Evolutionary conservation across 2,888 invertebrate species (phyloP).

Genomic region (Galerucella calmariensis): DNA sequence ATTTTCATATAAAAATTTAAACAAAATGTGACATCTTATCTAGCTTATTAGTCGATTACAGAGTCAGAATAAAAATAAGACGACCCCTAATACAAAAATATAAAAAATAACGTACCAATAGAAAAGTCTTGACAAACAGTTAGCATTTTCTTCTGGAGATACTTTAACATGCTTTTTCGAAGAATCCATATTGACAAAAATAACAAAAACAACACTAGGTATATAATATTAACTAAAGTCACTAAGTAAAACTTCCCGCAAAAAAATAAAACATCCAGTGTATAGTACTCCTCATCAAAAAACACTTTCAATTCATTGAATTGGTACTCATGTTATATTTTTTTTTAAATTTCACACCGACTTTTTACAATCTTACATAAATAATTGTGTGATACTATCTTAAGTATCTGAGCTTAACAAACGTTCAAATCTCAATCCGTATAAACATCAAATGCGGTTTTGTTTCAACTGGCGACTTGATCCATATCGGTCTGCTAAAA

Average conservation of each 20-base stretch:
- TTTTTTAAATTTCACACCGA: not conserved
- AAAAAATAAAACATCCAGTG: too few relatives aligned
- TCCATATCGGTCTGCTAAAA: not conserved
- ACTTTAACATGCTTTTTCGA: conserved; percentile 71
- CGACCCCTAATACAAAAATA: too few relatives aligned
- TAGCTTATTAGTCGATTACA: too few relatives aligned
- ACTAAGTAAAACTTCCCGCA: too few relatives aligned
- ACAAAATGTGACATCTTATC: too few relatives aligned
- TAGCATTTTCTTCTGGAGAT: conserved; percentile 71
- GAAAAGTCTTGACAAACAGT: conserved; percentile 70
- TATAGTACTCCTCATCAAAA: not conserved
- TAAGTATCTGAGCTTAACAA: not conserved
- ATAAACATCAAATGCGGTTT: not conserved
- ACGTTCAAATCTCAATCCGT: not conserved
- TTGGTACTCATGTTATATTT: not conserved
- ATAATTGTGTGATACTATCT: not conserved
- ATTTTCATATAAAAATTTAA: too few relatives aligned
- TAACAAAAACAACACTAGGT: too few relatives aligned
- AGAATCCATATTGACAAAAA: conserved; percentile 69
- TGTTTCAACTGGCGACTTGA: not conserved
- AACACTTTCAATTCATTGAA: not conserved
- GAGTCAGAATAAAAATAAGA: too few relatives aligned
- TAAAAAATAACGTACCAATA: conserved; percentile 70
- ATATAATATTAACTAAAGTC: too few relatives aligned
- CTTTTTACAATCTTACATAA: not conserved